Evolutionary conservation across 1,140 invertebrate genomes (phyloP), one percentile per base, ranked within the genome.

Genomic region (Teleopsis dalmanni): DNA sequence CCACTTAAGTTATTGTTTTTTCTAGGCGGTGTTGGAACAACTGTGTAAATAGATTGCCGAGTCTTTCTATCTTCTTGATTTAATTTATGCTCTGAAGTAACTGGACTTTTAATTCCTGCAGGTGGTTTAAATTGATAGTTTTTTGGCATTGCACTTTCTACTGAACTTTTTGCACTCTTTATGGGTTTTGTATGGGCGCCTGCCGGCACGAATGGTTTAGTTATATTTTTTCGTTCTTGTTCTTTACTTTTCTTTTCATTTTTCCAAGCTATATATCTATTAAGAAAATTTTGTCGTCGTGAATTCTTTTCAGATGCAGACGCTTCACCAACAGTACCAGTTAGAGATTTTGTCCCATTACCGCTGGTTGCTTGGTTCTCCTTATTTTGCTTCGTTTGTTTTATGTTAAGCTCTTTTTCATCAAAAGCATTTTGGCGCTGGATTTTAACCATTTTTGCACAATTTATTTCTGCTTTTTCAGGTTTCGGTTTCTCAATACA

Each of bases 31-130:
- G 49, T 51, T 26, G 44, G 49, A 5, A 47, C 43, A 3, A 29
- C 27, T n/a, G 49, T 51, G 3, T 51, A 51, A 21, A 47, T 38
- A 5, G 49, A 51, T 25, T 47, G 27, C 18, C 49, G 23, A n/a
- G 23, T 21, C 23, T 47, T 47, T n/a, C 25, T 14, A 27, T 25
- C 13, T 19, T 10, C 13, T 22, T 33, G 13, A 8, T 21, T 6
- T 2, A 9, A n/a, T 27, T 47, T 38, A 18, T n/a, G 27, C 26
- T 45, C 31, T 23, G 34, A 29, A 11, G 33, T 41, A 19, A 9
- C 13, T 3, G 49, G 43, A 26, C 34, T 40, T 19, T 34, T 46
- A 42, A 51, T 8, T 10, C 49, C 49, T 3, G 16, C 19, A 33
- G 49, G 49, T 7, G 49, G 36, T 18, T 38, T 33, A 22, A 51